phyloP scores from a whole-genome alignment of 2,888 invertebrate species.

The Drosophila suboccidentalis region DNA sequence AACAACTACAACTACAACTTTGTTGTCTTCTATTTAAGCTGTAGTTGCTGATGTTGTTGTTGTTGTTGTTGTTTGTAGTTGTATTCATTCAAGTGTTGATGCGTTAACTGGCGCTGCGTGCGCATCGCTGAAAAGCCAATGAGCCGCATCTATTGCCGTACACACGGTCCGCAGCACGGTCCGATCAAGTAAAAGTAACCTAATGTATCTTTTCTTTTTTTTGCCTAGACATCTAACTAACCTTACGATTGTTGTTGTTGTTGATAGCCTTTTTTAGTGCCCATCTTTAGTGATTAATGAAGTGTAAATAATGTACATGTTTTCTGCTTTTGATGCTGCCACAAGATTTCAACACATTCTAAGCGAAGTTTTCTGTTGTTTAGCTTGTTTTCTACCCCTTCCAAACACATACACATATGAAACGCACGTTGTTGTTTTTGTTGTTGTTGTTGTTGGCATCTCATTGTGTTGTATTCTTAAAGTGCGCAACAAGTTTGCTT shows the following conservation, averaged over 20 bases:
- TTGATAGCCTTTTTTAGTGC: constrained; percentile 50
- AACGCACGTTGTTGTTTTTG: constrained; percentile 32
- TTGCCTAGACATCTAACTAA: constrained; percentile 25
- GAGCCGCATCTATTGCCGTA: constrained; percentile 65
- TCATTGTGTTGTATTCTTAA: constrained; percentile 51
- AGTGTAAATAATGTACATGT: constrained; percentile 79
- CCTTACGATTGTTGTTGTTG: constrained; percentile 34
- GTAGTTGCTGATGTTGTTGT: constrained; percentile 24
- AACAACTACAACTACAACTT: constrained; percentile 46
- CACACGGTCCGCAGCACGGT: constrained; percentile 12
- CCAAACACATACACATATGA: constrained; percentile 1
- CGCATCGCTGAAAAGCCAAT: constrained; percentile 78
- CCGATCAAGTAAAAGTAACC: constrained; percentile 73
- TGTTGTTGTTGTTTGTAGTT: constrained; percentile 31
- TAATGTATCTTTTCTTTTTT: constrained; percentile 46
- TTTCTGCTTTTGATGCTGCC: constrained; percentile 57
- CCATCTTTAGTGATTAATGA: constrained; percentile 77
- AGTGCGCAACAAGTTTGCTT: constrained; percentile 51
- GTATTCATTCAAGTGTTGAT: constrained; percentile 74
- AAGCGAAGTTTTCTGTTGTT: constrained; percentile 37
- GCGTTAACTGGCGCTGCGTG: constrained; percentile 81
- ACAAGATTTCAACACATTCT: constrained; percentile 76
- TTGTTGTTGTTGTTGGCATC: constrained; percentile 16
- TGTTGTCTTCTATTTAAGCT: constrained; percentile 45
- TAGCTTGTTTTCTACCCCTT: constrained; percentile 17